These are phyloP conservation scores for Lophius piscatorius DNA, from an alignment of 2,113 vertebrate genomes.

Conservation along the genomic window DNA sequence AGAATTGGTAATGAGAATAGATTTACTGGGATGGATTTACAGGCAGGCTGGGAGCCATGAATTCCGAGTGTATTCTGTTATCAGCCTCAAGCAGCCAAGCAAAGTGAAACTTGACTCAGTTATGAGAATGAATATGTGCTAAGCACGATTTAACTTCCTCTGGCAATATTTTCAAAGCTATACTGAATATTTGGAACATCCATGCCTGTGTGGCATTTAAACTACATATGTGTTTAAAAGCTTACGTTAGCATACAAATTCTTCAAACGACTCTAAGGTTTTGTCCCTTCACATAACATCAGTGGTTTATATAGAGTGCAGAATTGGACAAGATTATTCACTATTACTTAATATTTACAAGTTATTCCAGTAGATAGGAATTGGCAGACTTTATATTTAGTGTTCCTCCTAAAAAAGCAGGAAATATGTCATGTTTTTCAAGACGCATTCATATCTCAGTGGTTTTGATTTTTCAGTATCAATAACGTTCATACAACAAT, in stretches of 20 bases:
- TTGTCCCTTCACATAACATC: too few species aligned
- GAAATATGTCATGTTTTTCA: too few species aligned
- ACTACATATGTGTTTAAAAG: background rate
- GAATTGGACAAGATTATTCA: too few species aligned
- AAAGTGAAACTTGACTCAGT: slow-evolving; percentile 63
- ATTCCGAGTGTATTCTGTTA: slow-evolving; percentile 50
- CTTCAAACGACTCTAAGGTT: too few species aligned
- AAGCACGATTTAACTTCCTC: slow-evolving; percentile 39
- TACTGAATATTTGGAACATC: slow-evolving; percentile 8
- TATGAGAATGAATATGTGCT: slow-evolving; percentile 36
- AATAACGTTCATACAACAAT: background rate
- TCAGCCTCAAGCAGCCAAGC: slow-evolving; percentile 55
- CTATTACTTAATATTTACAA: background rate
- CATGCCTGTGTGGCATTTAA: slow-evolving; percentile 16
- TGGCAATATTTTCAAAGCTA: slow-evolving; percentile 39
- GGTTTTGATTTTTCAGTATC: background rate
- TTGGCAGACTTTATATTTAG: background rate
- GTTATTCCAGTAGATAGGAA: slow-evolving; percentile 1
- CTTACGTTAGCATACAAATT: too few species aligned
- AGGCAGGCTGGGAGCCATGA: slow-evolving; percentile 46
- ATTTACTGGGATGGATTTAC: slow-evolving; percentile 45
- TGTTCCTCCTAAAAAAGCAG: too few species aligned
- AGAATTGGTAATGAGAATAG: slow-evolving; percentile 39
- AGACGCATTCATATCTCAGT: too few species aligned
- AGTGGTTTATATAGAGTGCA: too few species aligned